These are phyloP conservation scores for Zosterops pallidus DNA, from an alignment of 2,113 vertebrate species.

Conservation along the genomic window DNA sequence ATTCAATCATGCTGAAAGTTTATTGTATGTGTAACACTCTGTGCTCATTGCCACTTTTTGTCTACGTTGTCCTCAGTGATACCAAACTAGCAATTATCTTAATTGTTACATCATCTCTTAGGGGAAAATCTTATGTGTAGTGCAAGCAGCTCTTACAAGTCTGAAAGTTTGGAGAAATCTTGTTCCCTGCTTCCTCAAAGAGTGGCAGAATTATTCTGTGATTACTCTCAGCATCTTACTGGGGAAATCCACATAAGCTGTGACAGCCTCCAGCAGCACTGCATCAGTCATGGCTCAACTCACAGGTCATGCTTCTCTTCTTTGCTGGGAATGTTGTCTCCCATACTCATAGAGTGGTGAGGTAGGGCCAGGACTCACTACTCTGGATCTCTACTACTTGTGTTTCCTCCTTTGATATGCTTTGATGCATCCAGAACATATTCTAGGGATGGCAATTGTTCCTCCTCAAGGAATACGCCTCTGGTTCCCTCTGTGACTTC, in stretches of 20 bases:
- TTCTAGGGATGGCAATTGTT: not conserved
- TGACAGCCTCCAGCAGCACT: not conserved
- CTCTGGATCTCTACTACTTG: not conserved
- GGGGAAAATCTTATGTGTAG: not conserved
- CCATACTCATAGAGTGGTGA: not conserved
- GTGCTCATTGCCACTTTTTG: not conserved
- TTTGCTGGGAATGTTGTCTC: not conserved
- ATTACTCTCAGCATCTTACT: not conserved
- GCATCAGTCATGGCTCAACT: not conserved
- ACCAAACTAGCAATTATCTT: not conserved
- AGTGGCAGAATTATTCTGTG: not conserved
- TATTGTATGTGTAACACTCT: not conserved
- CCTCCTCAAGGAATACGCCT: not conserved
- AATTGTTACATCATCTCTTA: not conserved
- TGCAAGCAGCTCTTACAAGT: not conserved
- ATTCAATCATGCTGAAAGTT: not conserved
- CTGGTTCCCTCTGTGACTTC: not conserved
- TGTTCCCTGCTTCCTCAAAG: not conserved
- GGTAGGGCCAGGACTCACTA: not conserved
- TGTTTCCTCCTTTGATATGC: not conserved
- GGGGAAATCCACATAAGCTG: rapidly evolving
- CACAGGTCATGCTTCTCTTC: not conserved
- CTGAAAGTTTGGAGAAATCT: not conserved
- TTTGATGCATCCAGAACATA: not conserved
- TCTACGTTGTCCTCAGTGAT: not conserved